These are phyloP conservation scores for Peucedramus taeniatus DNA, from an alignment of 2,113 vertebrate genomes.

Conservation along the genomic window DNA sequence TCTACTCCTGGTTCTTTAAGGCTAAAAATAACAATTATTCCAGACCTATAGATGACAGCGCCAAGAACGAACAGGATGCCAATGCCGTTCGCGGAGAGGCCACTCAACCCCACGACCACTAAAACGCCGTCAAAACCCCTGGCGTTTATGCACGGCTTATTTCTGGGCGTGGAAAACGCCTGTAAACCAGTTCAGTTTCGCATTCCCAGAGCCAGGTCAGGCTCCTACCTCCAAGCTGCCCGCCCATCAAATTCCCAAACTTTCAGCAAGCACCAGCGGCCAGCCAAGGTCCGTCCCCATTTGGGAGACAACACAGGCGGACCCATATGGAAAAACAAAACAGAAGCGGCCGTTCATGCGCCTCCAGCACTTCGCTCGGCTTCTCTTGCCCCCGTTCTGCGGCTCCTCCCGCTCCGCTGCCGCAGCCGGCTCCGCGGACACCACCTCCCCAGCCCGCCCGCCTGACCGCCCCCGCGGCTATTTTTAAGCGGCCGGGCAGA, in stretches of 20 bases:
- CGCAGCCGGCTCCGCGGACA: neutral
- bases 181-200: neutral
- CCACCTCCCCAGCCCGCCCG: neutral
- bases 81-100: neutral
- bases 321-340: rapidly evolving
- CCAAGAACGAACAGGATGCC: rapidly evolving
- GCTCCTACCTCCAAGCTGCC: neutral
- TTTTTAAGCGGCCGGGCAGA: neutral
- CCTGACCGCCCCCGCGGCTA: neutral
- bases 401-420: neutral
- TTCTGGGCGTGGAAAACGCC: neutral
- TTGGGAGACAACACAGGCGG: too few relatives aligned
- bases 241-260: neutral
- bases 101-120: rapidly evolving
- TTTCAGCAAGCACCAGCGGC: neutral
- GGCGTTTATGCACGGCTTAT: neutral
- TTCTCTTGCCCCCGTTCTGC: neutral
- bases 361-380: too few relatives aligned
- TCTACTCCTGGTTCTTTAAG: neutral
- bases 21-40: neutral
- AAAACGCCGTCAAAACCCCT: rapidly evolving
- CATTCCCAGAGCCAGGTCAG: neutral
- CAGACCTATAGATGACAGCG: neutral
- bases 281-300: neutral
- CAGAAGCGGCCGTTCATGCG: rapidly evolving